Conservation (phyloP, 2,888 invertebrate genomes). For the Lacanobia wlatinum region DNA sequence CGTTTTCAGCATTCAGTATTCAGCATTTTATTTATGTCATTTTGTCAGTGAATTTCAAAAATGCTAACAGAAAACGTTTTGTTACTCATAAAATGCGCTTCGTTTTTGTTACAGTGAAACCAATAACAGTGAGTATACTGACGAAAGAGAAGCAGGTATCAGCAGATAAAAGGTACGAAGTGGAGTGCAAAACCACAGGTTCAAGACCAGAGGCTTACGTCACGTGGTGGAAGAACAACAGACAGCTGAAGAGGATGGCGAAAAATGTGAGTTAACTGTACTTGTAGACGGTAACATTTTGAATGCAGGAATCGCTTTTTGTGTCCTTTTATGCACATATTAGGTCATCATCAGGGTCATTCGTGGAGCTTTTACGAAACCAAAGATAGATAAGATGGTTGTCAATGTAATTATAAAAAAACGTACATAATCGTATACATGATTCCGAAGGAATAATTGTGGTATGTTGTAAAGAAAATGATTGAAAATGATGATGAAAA, state of each 20-base stretch:
- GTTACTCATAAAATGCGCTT: neutral
- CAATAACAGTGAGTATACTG: constrained; percentile 95
- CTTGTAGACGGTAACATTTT: neutral
- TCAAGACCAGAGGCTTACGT: constrained; percentile 96
- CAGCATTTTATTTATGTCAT: constrained; percentile 22
- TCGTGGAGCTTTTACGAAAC: no score
- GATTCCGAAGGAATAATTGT: no score
- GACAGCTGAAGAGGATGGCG: constrained; percentile 94
- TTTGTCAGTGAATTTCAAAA: constrained; percentile 7
- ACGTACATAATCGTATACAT: no score
- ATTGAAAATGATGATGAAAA: no score
- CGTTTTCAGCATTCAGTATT: constrained; percentile 24
- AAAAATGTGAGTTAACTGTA: constrained; percentile 93
- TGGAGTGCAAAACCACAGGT: constrained; percentile 96
- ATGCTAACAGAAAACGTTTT: neutral
- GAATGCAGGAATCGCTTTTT: neutral
- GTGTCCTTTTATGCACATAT: no score
- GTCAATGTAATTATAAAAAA: no score
- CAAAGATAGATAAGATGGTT: no score
- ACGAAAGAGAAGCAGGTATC: constrained; percentile 96
- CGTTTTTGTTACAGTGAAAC: constrained; percentile 93
- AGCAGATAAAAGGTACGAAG: constrained; percentile 96
- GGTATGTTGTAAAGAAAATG: no score
- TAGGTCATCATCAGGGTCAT: no score
- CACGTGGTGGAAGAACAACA: constrained; percentile 97